Conservation (phyloP, 2,888 invertebrate genomes). For the Drosophila ezoana region DNA sequence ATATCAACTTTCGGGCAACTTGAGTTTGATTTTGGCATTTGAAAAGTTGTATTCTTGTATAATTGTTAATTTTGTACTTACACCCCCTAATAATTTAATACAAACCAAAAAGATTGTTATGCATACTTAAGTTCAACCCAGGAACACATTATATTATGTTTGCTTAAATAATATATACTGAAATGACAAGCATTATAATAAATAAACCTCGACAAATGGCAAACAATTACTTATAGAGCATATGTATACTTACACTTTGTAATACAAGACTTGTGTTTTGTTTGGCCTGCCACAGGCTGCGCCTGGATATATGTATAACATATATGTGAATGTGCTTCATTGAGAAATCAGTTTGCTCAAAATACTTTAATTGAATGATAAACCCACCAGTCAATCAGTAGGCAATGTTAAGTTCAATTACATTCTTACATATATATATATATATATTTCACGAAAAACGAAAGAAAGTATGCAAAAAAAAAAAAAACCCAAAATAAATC, state of each 20-base stretch:
- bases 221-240: constrained; percentile 25
- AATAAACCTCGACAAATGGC: constrained; percentile 21
- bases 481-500: constrained; percentile 69
- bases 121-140: constrained; percentile 27
- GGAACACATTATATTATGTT: constrained; percentile 1
- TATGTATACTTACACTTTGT: constrained; percentile 6
- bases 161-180: not conserved
- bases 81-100: constrained; percentile 7
- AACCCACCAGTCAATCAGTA: constrained; percentile 55
- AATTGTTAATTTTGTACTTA: constrained; percentile 48
- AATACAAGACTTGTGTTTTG: constrained; percentile 18
- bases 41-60: constrained; percentile 55
- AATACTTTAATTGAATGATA: constrained; percentile 40
- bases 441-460: constrained; percentile 27
- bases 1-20: constrained; percentile 31
- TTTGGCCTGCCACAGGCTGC: constrained; percentile 15
- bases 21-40: constrained; percentile 35
- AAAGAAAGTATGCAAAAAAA: constrained; percentile 10
- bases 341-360: constrained; percentile 26
- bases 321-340: constrained; percentile 8
- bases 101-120: constrained; percentile 22
- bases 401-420: constrained; percentile 62
- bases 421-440: constrained; percentile 47
- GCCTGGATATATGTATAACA: constrained; percentile 14
- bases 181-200: constrained; percentile 1